Conservation (phyloP, 1,140 invertebrate genomes). For the Anastatus disparis region DNA sequence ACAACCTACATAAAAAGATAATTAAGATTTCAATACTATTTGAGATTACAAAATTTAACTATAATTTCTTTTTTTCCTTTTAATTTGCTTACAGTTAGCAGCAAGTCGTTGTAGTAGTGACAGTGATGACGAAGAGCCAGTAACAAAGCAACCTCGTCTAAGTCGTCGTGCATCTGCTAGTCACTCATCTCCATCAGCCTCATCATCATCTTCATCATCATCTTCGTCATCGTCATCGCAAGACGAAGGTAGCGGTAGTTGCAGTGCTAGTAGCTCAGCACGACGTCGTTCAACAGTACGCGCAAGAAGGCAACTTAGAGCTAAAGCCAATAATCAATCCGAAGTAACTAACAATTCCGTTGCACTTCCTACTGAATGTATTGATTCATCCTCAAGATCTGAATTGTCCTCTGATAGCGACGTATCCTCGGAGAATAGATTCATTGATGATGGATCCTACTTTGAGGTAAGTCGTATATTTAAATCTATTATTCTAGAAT, state of each 20-base stretch:
- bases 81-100: slow-evolving; percentile 58
- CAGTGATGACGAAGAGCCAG: slow-evolving; percentile 75
- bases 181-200: neutral
- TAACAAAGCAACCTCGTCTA: slow-evolving; percentile 74
- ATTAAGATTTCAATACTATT: too few relatives aligned
- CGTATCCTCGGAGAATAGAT: slow-evolving; percentile 59
- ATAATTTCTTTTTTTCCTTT: too few relatives aligned
- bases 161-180: slow-evolving; percentile 7
- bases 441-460: slow-evolving; percentile 64
- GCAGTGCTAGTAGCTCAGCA: neutral
- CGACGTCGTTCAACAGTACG: slow-evolving; percentile 1
- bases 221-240: neutral
- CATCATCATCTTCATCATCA: neutral
- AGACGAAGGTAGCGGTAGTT: neutral
- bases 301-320: slow-evolving; percentile 1
- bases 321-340: neutral
- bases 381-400: slow-evolving; percentile 47
- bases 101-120: slow-evolving; percentile 52
- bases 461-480: slow-evolving; percentile 66
- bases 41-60: too few relatives aligned
- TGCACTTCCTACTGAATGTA: neutral
- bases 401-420: slow-evolving; percentile 61
- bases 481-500: too few relatives aligned
- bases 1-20: too few relatives aligned
- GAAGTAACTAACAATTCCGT: neutral